Evolutionary conservation across 2,797 vertebrate genomes (phyloP).

Genomic region (Brachyrhaphis roseni): DNA sequence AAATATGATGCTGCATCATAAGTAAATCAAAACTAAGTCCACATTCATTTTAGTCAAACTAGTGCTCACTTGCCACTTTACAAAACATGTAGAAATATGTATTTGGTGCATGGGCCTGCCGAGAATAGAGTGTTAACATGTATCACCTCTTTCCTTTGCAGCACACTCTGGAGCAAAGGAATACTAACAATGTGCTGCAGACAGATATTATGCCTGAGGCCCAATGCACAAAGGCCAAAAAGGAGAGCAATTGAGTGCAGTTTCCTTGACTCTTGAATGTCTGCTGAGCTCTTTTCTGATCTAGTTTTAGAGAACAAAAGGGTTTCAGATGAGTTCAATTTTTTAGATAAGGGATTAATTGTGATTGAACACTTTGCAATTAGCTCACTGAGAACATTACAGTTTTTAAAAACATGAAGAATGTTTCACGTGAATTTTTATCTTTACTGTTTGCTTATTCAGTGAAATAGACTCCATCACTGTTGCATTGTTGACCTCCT

Average conservation of each 20-base stretch:
- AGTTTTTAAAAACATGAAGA: background rate
- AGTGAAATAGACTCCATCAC: background rate
- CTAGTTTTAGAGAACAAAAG: background rate
- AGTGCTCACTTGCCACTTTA: background rate
- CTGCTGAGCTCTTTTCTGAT: conserved; percentile 8
- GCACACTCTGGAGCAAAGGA: conserved; percentile 16
- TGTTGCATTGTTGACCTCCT: background rate
- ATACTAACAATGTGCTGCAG: conserved; percentile 39
- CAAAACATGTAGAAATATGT: background rate
- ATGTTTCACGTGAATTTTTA: background rate
- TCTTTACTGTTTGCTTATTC: background rate
- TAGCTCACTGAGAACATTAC: background rate
- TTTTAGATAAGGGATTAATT: background rate
- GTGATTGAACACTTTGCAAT: background rate
- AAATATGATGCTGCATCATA: background rate
- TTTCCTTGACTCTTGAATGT: conserved; percentile 8
- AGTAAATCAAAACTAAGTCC: background rate
- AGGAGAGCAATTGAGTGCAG: conserved; percentile 6
- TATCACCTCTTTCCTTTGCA: conserved; percentile 9
- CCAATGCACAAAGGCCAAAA: conserved; percentile 25
- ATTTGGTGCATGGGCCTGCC: background rate
- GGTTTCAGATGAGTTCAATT: background rate
- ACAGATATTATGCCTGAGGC: conserved; percentile 33
- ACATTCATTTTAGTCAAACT: conserved; percentile 9
- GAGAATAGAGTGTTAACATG: conserved; percentile 13